Evolutionary conservation across 2,888 invertebrate species (phyloP), one percentile per base, ranked within the genome.

Genomic region (Cinara cedri): DNA sequence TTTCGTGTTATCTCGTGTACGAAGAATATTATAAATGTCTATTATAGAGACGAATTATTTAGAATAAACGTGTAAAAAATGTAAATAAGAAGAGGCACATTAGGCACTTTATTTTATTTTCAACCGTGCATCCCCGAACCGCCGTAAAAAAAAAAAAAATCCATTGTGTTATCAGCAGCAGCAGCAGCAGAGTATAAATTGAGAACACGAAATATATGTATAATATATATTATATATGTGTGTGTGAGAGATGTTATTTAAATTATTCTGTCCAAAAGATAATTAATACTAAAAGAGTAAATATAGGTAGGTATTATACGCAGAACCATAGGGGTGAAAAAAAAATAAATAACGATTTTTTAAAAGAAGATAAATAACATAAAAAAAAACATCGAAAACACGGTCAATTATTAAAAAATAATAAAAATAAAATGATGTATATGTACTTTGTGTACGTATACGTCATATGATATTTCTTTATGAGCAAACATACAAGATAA

Each of bases 51-150:
- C 62, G 72, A 72, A 57, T 49, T n/a, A n/a, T n/a, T 62, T 62
- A 49, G 46, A 62, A 62, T 72, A 72, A n/a, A 72, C 60, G 49
- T 26, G 34, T 62, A 72, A 62, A 72, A 72, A 62, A 72, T 72
- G 72, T 72, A 72, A 72, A 72, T 62, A 72, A 72, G 49, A 62
- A 62, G 34, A 72, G 34, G 34, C 49, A 72, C 46, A 72, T 72
- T 72, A 62, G 19, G 34, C 34, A 34, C 49, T 62, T 49, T n/a
- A n/a, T n/a, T 72, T 72, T 62, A 72, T 62, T 72, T 62, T 34
- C 19, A 51, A 62, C 46, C 34, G 62, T 6, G 6, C 6, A 34
- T 11, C 19, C 60, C 49, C 14, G 3, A 11, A n/a, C 13, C 44
- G 24, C 13, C 44, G 46, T 72, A 60, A 72, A 49, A 70, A 34